Base-by-base conservation (phyloP, 1,140 invertebrate genomes). In the Nylanderia fulva region DNA sequence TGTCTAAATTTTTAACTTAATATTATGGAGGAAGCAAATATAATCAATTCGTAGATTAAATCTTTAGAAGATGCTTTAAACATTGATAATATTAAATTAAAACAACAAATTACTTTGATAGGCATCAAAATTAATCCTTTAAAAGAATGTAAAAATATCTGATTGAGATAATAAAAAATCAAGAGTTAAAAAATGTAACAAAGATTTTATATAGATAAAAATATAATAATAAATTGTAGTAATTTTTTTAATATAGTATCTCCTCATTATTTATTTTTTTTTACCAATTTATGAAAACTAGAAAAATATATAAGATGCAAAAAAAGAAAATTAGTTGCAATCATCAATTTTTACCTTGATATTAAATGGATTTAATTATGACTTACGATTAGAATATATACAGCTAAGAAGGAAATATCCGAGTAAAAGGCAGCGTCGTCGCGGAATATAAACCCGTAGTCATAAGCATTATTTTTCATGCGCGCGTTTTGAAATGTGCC, bases 381-480 rank as follows among this genome's bases (percentile, higher is more conserved):
- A 13, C 36, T 33, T 42, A 33, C 29, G 6, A 13, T 1, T 45
- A 45, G 42, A 48, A 48, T 1, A 18, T 48, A 18, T 21, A 29
- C 36, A 42, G 21, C 15, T 21, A 11, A 39, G 13, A 0, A 2
- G 11, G 71, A 33, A 82, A 60, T 82, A 72, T 82, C 21, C 18
- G 15, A 68, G 45, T 29, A 71, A 79, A 56, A 77, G 58, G 48
- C 66, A 15, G 63, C 64, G 36, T 13, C 66, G 24, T 68, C 33
- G 42, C 13, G 24, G 15, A 18, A 1, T 33, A 71, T 74, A 87
- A 80, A 79, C 82, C 21, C 72, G n/a, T 24, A 84, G 54, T 86
- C 82, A 54, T 64, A 66, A 54, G 36, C 64, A 71, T 85, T 69
- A 33, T 76, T 71, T 86, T 42, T 24, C 84, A 39, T 61, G 36